Base-by-base conservation (phyloP, 2,888 invertebrate genomes). In the Drosophila siamana region DNA sequence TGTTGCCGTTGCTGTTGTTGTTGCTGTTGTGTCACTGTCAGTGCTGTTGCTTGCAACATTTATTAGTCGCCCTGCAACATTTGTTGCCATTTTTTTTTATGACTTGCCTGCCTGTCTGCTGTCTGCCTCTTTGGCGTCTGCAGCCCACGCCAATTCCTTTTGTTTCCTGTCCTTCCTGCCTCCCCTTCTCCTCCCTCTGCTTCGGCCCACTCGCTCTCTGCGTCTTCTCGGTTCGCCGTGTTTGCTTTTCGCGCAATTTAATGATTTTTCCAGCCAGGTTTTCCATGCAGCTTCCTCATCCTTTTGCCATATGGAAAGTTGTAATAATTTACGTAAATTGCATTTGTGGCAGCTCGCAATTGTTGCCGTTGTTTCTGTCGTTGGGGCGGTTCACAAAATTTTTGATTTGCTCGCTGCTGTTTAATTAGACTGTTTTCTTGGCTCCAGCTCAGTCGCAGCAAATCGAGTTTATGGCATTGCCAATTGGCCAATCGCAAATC, bases 261-360 rank as follows among this genome's bases (percentile, higher is more conserved):
- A 78, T 80, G 78, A 63, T 64, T 80, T 79, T 86, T 28, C 54
- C 54, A 65, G 57, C 38, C 33, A 57, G 52, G 41, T 56, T 77
- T 54, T 66, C 26, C 26, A 54, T 26, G 36, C 46, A 38, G 62
- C 48, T 65, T 66, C 72, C 54, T 55, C 64, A 66, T 71, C 74
- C 82, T 62, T 38, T 47, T 69, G 73, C 88, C 88, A 86, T 77
- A 82, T 80, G 80, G 67, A 86, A 81, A 80, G 78, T 73, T 78
- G 80, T 73, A 84, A 84, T 88, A 84, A 84, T 84, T 84, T 84
- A 88, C 67, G 60, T 66, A 69, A 88, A 88, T 88, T 88, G 84
- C 89, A 72, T 72, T 80, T 67, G 64, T 71, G 74, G 66, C 73
- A 75, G 68, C 57, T 66, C 73, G 65, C 2, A 44, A 48, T 22